A percentile compares a stretch with the other conserved stretches of the same genome.
Evolutionary conservation across 1,140 invertebrate species (phyloP).

Genomic region (Bombyx mandarina): DNA sequence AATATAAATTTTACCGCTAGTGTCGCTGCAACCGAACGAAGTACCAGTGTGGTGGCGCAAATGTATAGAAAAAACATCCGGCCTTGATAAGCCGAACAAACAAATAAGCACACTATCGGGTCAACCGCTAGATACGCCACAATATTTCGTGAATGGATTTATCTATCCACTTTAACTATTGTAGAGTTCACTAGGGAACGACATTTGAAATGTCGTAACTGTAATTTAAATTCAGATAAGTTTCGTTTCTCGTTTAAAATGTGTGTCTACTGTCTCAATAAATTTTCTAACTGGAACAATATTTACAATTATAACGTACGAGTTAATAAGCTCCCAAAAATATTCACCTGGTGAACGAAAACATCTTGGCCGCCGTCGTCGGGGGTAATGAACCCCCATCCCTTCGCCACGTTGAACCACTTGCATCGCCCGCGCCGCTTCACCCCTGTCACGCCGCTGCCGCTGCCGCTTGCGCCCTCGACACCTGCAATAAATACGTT

Average conservation of each 20-base stretch:
- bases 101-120: conserved; percentile 65
- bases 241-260: too few species aligned
- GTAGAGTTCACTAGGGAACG: neutral
- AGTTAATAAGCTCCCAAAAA: conserved; percentile 4
- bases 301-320: neutral
- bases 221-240: too few species aligned
- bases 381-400: conserved; percentile 93
- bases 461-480: conserved; percentile 24
- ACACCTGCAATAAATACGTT: conserved; percentile 36
- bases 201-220: neutral
- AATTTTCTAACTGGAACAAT: too few species aligned
- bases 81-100: conserved; percentile 68
- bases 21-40: conserved; percentile 45
- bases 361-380: conserved; percentile 90
- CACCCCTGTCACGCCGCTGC: conserved; percentile 47
- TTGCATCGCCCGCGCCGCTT: conserved; percentile 85
- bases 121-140: conserved; percentile 58
- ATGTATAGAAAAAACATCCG: conserved; percentile 69
- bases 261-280: too few species aligned
- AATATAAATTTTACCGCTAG: conserved; percentile 54
- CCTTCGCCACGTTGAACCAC: conserved; percentile 95
- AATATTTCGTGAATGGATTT: conserved; percentile 45
- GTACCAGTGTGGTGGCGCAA: conserved; percentile 59
- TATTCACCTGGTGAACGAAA: conserved; percentile 89
- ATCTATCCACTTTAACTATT: conserved; percentile 28